Percentiles rank a stretch among this genome's conserved stretches.
Evolutionary conservation across 2,797 vertebrate genomes (phyloP).

Genomic region (Acanthurus tractus): DNA sequence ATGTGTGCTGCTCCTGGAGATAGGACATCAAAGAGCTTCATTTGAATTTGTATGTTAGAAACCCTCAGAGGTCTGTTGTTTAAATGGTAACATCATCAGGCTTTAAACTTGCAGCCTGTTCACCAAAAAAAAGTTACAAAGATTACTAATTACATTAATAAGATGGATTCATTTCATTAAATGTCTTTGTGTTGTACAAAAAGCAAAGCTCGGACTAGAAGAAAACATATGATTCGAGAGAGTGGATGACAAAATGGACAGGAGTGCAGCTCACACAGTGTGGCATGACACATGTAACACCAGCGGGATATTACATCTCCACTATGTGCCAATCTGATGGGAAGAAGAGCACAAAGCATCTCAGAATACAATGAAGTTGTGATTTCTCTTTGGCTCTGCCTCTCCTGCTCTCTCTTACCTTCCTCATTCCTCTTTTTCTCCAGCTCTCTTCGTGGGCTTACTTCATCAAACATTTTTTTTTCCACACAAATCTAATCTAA

Average conservation of each 20-base stretch:
- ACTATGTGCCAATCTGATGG: conserved; percentile 17
- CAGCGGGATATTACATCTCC: conserved; percentile 23
- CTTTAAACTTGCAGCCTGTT: conserved; percentile 11
- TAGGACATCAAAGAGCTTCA: conserved; percentile 30
- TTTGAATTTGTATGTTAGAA: conserved; percentile 28
- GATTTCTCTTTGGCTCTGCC: conserved; percentile 8
- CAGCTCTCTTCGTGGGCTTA: neutral
- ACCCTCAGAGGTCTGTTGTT: conserved; percentile 27
- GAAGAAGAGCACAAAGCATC: conserved; percentile 23
- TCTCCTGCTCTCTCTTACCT: neutral
- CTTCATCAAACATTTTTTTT: conserved; percentile 16
- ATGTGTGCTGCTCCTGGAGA: conserved; percentile 32
- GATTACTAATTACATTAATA: neutral
- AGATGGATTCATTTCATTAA: neutral
- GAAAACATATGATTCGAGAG: neutral
- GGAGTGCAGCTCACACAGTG: conserved; percentile 9
- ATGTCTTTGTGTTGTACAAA: neutral
- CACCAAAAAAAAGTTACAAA: neutral
- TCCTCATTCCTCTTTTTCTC: neutral
- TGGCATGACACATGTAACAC: conserved; percentile 22
- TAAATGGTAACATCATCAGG: conserved; percentile 27
- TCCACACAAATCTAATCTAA: neutral
- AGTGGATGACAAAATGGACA: conserved; percentile 2
- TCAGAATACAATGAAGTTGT: conserved; percentile 35
- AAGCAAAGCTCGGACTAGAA: neutral